Percentiles rank a stretch among this genome's conserved stretches.
Evolutionary conservation across 2,888 invertebrate genomes (phyloP).

Genomic region (Pyralis farinalis): DNA sequence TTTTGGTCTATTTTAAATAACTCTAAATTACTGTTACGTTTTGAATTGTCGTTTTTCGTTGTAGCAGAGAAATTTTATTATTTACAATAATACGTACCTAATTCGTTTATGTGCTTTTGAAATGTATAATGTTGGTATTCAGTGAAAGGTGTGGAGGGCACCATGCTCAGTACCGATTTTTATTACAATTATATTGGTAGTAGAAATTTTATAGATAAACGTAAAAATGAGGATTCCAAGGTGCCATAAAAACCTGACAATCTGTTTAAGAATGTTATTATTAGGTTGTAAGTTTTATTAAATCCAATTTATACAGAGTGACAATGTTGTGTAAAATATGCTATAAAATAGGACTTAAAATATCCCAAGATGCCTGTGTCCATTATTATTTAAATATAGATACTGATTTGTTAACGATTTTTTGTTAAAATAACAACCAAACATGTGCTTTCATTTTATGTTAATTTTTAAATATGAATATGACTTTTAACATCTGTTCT

Average conservation of each 20-base stretch:
- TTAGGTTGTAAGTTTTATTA: neutral
- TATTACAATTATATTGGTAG: neutral
- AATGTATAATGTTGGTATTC: neutral
- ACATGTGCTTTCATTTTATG: too few relatives aligned
- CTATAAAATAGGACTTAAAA: neutral
- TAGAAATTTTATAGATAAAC: neutral
- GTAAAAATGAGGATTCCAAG: neutral
- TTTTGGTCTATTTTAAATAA: neutral
- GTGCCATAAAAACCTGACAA: slow-evolving; percentile 3
- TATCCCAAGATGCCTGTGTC: too few relatives aligned
- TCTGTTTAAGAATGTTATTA: slow-evolving; percentile 3
- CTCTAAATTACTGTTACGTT: neutral
- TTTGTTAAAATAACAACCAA: too few relatives aligned
- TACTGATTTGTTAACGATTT: too few relatives aligned
- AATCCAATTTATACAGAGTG: slow-evolving; percentile 4
- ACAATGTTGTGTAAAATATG: slow-evolving; percentile 3
- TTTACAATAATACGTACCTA: neutral
- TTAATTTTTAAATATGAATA: too few relatives aligned
- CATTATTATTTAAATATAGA: too few relatives aligned
- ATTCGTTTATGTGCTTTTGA: neutral
- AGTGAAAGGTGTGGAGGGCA: neutral
- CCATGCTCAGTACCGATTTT: neutral
- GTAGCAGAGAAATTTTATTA: neutral
- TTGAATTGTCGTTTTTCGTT: neutral
- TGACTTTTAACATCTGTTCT: too few relatives aligned